Percentiles rank a stretch among this genome's conserved stretches.
These are phyloP conservation scores for Dryococelus australis DNA, from an alignment of 2,888 invertebrate genomes.

Conservation along the genomic window DNA sequence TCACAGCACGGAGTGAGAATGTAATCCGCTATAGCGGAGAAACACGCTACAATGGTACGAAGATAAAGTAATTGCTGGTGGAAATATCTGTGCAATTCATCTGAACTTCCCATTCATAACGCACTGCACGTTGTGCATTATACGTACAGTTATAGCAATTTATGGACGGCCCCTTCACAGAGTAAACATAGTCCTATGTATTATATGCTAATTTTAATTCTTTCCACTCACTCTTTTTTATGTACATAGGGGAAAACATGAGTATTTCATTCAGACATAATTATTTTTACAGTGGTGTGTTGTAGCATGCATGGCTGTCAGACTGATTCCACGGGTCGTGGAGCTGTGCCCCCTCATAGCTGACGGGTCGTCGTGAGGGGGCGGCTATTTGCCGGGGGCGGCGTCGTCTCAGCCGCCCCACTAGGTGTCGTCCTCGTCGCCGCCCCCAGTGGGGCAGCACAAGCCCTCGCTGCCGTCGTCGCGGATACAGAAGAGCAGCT, in stretches of 20 bases:
- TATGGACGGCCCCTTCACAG: constrained; percentile 10
- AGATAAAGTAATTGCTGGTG: not conserved
- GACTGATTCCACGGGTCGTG: not conserved
- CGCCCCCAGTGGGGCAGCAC: constrained; percentile 76
- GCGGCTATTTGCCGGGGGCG: not conserved
- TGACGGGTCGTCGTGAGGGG: too few relatives aligned
- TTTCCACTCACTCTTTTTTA: not conserved
- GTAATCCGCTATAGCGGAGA: too few relatives aligned
- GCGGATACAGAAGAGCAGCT: constrained; percentile 82
- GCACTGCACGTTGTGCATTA: not conserved
- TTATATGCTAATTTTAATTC: not conserved
- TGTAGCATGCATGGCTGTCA: not conserved
- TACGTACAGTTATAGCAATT: not conserved
- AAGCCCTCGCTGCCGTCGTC: constrained; percentile 84
- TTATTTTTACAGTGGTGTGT: not conserved
- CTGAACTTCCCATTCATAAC: not conserved
- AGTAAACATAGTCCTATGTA: not conserved
- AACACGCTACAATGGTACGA: not conserved
- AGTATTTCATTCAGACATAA: not conserved
- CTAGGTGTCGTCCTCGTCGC: constrained; percentile 60
- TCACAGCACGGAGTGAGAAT: too few relatives aligned
- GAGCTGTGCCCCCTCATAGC: not conserved
- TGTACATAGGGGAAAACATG: not conserved
- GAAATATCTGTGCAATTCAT: not conserved
- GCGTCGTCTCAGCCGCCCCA: not conserved